phyloP scores from a whole-genome alignment of 2,797 vertebrate genomes.

The Lagodon rhomboides region DNA sequence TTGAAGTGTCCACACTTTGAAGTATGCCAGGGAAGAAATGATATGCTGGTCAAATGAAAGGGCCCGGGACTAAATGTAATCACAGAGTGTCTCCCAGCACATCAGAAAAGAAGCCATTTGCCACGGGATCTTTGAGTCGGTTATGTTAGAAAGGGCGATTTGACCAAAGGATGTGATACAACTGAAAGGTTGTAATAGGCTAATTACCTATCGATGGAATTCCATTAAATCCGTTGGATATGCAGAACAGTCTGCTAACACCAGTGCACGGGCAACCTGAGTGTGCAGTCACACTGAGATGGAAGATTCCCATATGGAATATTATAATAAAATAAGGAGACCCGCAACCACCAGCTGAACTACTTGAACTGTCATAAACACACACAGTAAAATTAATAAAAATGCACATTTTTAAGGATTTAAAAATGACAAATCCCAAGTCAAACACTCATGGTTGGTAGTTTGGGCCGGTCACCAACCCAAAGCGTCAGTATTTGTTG shows the following conservation, averaged over 20 bases:
- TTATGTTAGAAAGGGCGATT: constrained; percentile 67
- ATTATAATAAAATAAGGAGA: not conserved
- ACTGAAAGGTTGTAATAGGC: constrained; percentile 76
- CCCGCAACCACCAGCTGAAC: not conserved
- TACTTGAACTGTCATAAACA: not conserved
- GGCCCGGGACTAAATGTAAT: constrained; percentile 76
- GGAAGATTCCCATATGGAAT: not conserved
- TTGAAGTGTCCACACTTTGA: constrained; percentile 84
- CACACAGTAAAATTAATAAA: not conserved
- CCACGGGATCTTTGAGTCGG: constrained; percentile 63
- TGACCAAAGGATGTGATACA: constrained; percentile 68
- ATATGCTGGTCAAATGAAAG: constrained; percentile 84
- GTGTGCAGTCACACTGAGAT: constrained; percentile 33
- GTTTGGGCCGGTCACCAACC: too few relatives aligned
- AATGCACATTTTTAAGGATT: not conserved
- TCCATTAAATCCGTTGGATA: constrained; percentile 67
- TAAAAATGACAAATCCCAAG: too few relatives aligned
- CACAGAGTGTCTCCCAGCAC: constrained; percentile 76
- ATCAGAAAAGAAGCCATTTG: constrained; percentile 79
- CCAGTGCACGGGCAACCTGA: constrained; percentile 18
- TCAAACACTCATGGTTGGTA: too few relatives aligned
- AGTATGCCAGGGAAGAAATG: constrained; percentile 77
- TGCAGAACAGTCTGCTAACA: constrained; percentile 41
- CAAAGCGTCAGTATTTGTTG: too few relatives aligned
- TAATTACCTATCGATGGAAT: constrained; percentile 75